phyloP scores from a whole-genome alignment of 2,888 invertebrate genomes.

The Exephanes ischioxanthus region DNA sequence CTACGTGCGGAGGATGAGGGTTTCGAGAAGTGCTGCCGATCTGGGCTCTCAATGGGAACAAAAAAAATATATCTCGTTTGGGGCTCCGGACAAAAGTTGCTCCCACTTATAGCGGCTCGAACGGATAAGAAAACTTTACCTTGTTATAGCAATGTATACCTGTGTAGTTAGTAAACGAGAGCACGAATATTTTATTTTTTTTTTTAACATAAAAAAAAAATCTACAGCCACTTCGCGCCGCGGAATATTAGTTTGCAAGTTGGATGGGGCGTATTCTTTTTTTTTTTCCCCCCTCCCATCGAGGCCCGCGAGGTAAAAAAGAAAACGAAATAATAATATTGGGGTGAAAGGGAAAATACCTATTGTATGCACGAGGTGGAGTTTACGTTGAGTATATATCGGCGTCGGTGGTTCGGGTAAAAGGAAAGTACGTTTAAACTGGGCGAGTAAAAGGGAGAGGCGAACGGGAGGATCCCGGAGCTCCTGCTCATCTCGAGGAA shows the following conservation, averaged over 20 bases:
- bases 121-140: constrained; percentile 67
- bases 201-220: constrained; percentile 37
- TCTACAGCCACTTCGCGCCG: constrained; percentile 40
- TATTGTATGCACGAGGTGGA: constrained; percentile 4
- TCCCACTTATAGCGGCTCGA: constrained; percentile 59
- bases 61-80: not conserved
- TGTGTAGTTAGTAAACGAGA: constrained; percentile 54
- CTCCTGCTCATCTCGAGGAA: constrained; percentile 13
- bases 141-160: constrained; percentile 60
- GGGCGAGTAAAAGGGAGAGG: constrained; percentile 4
- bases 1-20: constrained; percentile 8
- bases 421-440: constrained; percentile 6
- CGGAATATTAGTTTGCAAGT: constrained; percentile 63
- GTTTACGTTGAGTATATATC: constrained; percentile 4
- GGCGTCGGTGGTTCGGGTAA: constrained; percentile 4
- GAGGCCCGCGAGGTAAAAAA: constrained; percentile 9
- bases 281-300: constrained; percentile 15
- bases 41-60: not conserved
- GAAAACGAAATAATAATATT: constrained; percentile 19
- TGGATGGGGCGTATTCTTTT: constrained; percentile 33
- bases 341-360: constrained; percentile 10
- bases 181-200: constrained; percentile 49
- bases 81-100: constrained; percentile 47
- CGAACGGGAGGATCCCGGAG: constrained; percentile 3
- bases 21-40: not conserved